These are phyloP conservation scores for Anthopleura xanthogrammica DNA, from an alignment of 92 coral and sea anemone genomes.

Conservation along the genomic window DNA sequence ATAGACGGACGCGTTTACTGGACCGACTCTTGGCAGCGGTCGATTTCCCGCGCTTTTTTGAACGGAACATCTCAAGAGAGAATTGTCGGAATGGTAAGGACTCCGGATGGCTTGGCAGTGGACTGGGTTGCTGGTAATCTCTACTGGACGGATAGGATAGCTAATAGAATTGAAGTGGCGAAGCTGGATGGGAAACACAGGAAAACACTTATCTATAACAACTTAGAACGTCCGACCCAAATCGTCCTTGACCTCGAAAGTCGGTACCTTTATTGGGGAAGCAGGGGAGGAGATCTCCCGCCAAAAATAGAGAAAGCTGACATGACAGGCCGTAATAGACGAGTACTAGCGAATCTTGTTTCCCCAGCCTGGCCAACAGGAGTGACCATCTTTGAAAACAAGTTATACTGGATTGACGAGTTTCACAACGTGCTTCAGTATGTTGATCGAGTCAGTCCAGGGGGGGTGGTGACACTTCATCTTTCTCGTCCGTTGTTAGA, in stretches of 20 bases:
- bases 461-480: not conserved
- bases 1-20: conserved; percentile 62
- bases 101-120: conserved; percentile 59
- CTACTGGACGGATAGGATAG: conserved; percentile 55
- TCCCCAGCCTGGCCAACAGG: conserved; percentile 32
- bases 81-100: conserved; percentile 29
- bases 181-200: conserved; percentile 53
- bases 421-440: conserved; percentile 19
- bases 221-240: conserved; percentile 49
- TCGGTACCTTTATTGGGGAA: conserved; percentile 52
- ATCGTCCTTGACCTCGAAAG: conserved; percentile 48
- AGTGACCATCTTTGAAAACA: conserved; percentile 27
- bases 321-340: conserved; percentile 45
- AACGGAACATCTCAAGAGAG: conserved; percentile 51
- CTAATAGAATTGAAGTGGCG: conserved; percentile 45
- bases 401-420: conserved; percentile 67
- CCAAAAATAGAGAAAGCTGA: conserved; percentile 44
- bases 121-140: conserved; percentile 61
- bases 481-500: not conserved
- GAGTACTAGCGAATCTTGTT: conserved; percentile 3
- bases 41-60: conserved; percentile 56
- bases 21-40: conserved; percentile 47
- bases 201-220: conserved; percentile 35
- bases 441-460: conserved; percentile 11
- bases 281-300: not conserved